Base-by-base conservation (phyloP, 2,888 invertebrate species). In the Isoperla grammatica region DNA sequence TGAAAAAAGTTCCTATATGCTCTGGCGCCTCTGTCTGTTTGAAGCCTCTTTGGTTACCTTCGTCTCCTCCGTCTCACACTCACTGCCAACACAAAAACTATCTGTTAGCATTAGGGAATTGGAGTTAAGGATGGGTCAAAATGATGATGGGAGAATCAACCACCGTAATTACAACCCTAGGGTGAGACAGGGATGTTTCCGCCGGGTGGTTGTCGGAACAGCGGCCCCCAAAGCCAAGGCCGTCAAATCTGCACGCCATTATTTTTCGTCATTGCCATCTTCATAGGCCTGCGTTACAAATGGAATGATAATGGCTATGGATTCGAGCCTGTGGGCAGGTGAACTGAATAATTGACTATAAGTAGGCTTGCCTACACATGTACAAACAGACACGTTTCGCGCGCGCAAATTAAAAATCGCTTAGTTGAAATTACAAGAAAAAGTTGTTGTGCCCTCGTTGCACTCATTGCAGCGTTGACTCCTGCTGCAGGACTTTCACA, bases 71-170 rank as follows among this genome's bases (percentile, higher is more conserved):
- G n/a, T 17, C 53, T 50, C 49, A 50, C 29, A 22, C 22, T 11
- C 48, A 6, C 49, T 13, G 22, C 35, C 15, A 35, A 29, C 29
- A 15, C 22, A 50, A 50, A 50, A 50, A 15, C 13, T 35, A 50
- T 50, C 53, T 53, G 53, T 53, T 53, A 37, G 53, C 20, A 53
- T 53, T 53, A 35, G 53, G 19, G 53, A 50, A 53, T 53, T 53
- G 53, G 53, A 53, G 53, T 39, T 19, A 50, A 39, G 53, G 37
- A 35, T 37, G 53, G 53, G 53, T 53, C 53, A 39, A 37, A 15
- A 35, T 53, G 53, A 15, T 53, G 53, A 53, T 53, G 53, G 53
- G 39, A 22, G 39, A 45, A 45, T 17, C 45, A 45, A 13, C 45
- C 45, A 45, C 11, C 29, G 37, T 37, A 53, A 53, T 53, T 53